Evolutionary conservation across 1,140 invertebrate species (phyloP).

Genomic region (Acromyrmex heyeri): DNA sequence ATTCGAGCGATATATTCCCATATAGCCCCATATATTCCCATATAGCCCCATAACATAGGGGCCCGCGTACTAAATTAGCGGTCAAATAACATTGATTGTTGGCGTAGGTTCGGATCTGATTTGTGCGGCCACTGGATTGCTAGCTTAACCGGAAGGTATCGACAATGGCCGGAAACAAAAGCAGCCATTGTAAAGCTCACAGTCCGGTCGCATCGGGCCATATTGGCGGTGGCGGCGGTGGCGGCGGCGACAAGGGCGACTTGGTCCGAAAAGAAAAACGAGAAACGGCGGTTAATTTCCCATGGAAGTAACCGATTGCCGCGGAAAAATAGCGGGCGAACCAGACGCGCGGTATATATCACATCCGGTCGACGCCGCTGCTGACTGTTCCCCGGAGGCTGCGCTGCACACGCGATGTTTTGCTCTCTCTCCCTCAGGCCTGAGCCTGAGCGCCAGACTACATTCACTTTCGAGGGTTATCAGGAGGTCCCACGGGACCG

Average conservation of each 20-base stretch:
- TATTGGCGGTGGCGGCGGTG: neutral
- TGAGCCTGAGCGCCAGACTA: conserved; percentile 50
- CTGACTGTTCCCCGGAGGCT: conserved; percentile 53
- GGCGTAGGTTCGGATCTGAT: conserved; percentile 45
- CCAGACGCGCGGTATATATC: conserved; percentile 52
- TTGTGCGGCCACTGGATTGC: conserved; percentile 22
- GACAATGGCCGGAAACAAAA: conserved; percentile 59
- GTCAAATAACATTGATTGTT: conserved; percentile 55
- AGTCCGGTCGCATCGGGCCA: conserved; percentile 40
- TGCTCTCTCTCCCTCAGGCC: conserved; percentile 26
- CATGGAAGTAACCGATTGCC: conserved; percentile 57
- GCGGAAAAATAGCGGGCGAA: conserved; percentile 51
- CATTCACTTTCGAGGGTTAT: conserved; percentile 70
- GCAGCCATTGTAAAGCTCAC: conserved; percentile 40
- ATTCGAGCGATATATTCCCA: neutral
- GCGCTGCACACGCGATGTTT: conserved; percentile 59
- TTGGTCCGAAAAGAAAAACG: conserved; percentile 5
- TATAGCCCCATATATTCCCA: no score
- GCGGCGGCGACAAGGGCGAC: neutral
- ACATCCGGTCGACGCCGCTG: conserved; percentile 54
- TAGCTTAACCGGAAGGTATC: conserved; percentile 53
- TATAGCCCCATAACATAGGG: no score
- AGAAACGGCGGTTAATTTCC: conserved; percentile 46
- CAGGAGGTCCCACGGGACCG: conserved; percentile 60
- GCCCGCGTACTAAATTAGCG: conserved; percentile 43